phyloP scores from a whole-genome alignment of 1,140 invertebrate species.

The Sweltsa coloradensis region DNA sequence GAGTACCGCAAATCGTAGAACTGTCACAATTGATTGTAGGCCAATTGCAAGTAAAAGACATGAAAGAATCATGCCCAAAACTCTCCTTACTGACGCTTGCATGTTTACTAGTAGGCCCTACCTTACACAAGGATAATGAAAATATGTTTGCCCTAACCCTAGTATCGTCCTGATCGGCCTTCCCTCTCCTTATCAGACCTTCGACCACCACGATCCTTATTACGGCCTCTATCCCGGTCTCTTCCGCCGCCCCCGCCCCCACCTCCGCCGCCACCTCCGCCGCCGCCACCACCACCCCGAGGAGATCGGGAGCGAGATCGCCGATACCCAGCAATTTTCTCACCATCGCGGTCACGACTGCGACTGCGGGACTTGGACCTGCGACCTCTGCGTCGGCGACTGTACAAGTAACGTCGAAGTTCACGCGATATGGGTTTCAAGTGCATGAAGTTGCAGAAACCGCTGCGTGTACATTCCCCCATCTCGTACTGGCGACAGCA shows the following conservation, averaged over 20 bases:
- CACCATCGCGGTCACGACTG: slow-evolving; percentile 16
- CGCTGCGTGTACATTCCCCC: slow-evolving; percentile 95
- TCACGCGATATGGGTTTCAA: slow-evolving; percentile 95
- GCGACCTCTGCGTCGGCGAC: slow-evolving; percentile 30
- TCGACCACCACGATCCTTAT: background rate
- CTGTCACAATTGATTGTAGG: too few species aligned
- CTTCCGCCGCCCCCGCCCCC: slow-evolving; percentile 7
- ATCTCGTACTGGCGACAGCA: slow-evolving; percentile 99
- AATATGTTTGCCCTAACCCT: too few species aligned
- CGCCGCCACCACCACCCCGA: slow-evolving; percentile 9
- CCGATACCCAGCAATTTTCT: slow-evolving; percentile 16
- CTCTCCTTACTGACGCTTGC: too few species aligned
- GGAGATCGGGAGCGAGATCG: slow-evolving; percentile 17
- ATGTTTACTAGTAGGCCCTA: too few species aligned
- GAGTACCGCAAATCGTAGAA: too few species aligned
- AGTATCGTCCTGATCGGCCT: slow-evolving; percentile 11
- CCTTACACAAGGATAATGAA: too few species aligned
- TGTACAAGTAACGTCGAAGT: slow-evolving; percentile 68
- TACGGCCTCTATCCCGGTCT: slow-evolving; percentile 5
- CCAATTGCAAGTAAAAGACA: too few species aligned
- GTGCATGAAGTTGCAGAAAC: slow-evolving; percentile 99
- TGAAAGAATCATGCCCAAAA: too few species aligned
- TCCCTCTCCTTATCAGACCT: slow-evolving; percentile 9
- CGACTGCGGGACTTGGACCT: slow-evolving; percentile 18
- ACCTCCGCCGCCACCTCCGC: slow-evolving; percentile 13